Evolutionary conservation across 1,140 invertebrate genomes (phyloP).

Genomic region (Calliopsis andreniformis): DNA sequence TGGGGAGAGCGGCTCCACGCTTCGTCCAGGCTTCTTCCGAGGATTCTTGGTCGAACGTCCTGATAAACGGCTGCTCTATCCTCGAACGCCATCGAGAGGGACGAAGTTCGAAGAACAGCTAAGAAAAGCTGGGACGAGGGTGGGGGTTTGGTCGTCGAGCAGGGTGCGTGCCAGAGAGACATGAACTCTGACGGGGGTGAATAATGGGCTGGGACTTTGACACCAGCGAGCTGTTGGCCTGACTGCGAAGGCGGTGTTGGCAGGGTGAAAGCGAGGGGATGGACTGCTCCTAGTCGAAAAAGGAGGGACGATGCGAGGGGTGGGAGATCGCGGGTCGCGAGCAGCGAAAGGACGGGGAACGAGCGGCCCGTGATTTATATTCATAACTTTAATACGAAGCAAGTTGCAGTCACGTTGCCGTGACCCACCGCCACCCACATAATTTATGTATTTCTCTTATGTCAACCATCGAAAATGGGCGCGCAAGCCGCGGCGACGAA

Average conservation of each 20-base stretch:
- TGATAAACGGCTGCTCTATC: conserved; percentile 36
- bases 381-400: conserved; percentile 77
- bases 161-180: conserved; percentile 65
- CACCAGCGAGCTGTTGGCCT: conserved; percentile 52
- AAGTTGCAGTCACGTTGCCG: conserved; percentile 72
- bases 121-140: neutral
- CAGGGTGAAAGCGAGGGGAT: neutral
- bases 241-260: neutral
- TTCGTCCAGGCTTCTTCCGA: neutral
- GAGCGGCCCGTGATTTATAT: conserved; percentile 74
- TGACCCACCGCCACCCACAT: conserved; percentile 56
- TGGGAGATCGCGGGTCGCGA: conserved; percentile 33
- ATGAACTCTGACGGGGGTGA: conserved; percentile 68
- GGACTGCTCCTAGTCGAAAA: conserved; percentile 4
- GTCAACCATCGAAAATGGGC: conserved; percentile 44
- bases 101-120: conserved; percentile 17
- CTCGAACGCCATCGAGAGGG: conserved; percentile 17
- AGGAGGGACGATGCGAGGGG: conserved; percentile 3
- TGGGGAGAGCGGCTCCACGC: neutral
- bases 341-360: conserved; percentile 56
- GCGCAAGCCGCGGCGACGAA: conserved; percentile 15
- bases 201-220: conserved; percentile 69
- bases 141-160: conserved; percentile 18
- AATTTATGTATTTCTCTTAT: conserved; percentile 70
- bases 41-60: conserved; percentile 15